Evolutionary conservation across 2,113 vertebrate genomes (phyloP), one percentile per base, ranked within the genome.

Genomic region (Gymnorhina tibicen): DNA sequence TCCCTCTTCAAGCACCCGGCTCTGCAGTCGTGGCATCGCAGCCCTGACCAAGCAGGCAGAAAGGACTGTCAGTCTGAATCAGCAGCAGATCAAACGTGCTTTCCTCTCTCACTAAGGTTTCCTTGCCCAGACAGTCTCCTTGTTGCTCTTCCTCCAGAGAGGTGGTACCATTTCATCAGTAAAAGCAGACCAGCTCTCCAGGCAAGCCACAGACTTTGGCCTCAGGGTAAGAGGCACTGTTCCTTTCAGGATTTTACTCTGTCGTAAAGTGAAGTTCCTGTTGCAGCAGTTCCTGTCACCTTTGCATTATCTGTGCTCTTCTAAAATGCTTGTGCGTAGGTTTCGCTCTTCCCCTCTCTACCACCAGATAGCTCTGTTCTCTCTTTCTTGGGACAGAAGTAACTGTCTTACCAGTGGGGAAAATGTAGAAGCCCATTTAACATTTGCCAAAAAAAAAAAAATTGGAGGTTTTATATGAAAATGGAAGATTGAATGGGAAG

Each of bases 341-440:
- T 53, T 85, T 73, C 93, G 81, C 70, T 90, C 35, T 95, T 91
- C 90, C 42, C 21, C 23, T 59, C 21, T 87, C 85, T 32, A 21
- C 82, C 94, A 96, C 50, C 59, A 96, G 91, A 24, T 53, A 91
- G 89, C 87, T 92, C 89, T 95, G 66, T 87, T 91, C 82, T 77
- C 70, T 83, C 67, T 93, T 91, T 44, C 42, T 66, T 58, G n/a
- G 41, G 33, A 47, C 33, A 49, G 41, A 64, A 85, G 28, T n/a
- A 59, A 66, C 30, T 41, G 28, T 22, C 23, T 41, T 32, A 33
- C 12, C 22, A 10, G 22, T 32, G 39, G 26, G 16, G 50, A 53
- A 89, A 95, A 58, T 32, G 33, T 12, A 72, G 62, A 35, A 76
- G 11, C 17, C 37, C 18, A 16, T 15, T 76, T 47, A 80, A 32